A percentile compares a stretch with the other conserved stretches of the same genome.
Evolutionary conservation across 2,113 vertebrate genomes (phyloP).

Genomic region (Machaerirhynchus nigripectus): DNA sequence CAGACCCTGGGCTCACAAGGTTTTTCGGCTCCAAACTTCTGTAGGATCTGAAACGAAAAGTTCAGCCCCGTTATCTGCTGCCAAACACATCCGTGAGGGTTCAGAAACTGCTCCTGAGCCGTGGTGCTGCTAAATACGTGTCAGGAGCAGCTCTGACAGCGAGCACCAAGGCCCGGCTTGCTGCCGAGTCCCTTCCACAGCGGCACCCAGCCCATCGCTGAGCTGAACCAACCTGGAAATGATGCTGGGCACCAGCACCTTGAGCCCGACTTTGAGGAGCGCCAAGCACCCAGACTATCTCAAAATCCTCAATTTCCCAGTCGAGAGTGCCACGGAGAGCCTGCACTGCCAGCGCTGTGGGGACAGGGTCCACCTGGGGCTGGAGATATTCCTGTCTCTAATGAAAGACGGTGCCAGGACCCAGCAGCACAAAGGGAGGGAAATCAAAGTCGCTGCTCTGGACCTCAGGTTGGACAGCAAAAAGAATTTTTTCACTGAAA

Average conservation of each 20-base stretch:
- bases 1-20: background rate
- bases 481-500: background rate
- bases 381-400: background rate
- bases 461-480: background rate
- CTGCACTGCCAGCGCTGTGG: fast-evolving
- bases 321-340: background rate
- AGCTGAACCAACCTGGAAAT: background rate
- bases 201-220: fast-evolving
- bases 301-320: background rate
- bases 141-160: background rate
- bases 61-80: background rate
- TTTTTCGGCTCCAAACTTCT: slow-evolving; percentile 8
- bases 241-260: background rate
- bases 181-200: background rate
- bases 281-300: background rate
- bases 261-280: background rate
- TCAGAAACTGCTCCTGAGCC: background rate
- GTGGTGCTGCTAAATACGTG: background rate
- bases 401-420: fast-evolving
- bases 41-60: background rate
- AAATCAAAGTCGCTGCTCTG: background rate
- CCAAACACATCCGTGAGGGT: background rate
- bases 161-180: fast-evolving
- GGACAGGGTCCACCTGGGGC: background rate
- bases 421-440: fast-evolving